Evolutionary conservation across 1,140 invertebrate genomes (phyloP), one percentile per base, ranked within the genome.

Genomic region (Kradibia gibbosae): DNA sequence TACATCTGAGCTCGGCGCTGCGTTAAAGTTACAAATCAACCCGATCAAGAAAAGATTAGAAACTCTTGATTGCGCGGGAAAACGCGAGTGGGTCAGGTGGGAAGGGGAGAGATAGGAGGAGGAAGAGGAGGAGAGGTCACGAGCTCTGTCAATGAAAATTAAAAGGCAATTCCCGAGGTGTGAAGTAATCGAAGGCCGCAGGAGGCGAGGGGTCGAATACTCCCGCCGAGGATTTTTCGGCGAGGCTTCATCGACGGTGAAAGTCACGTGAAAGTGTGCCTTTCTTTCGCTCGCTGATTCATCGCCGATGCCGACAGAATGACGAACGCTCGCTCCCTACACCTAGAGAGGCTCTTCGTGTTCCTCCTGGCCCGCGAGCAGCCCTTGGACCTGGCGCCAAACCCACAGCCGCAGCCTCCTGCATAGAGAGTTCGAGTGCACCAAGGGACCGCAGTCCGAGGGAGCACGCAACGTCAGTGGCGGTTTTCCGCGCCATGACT

Each of bases 281-380:
- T 91, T 90, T 90, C 90, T 90, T 91, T 88, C 87, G 87, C 88
- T 91, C 88, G 88, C 86, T 90, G 89, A 90, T 90, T 90, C 90
- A 89, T 82, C 83, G 85, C 50, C 79, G 83, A 87, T 86, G 15
- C n/a, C 28, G 25, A 15, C 7, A 48, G 17, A 5, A n/a, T 10
- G 70, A 36, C n/a, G 20, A 28, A 15, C 48, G 28, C 45, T 39
- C 31, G 71, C 25, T 60, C 31, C 7, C 10, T 2, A 5, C 2
- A 8, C 25, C 8, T 10, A 31, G 5, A n/a, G n/a, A 22, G 15
- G 62, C 34, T 67, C 34, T n/a, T 34, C 7, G 53, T 55, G 31
- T 74, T 22, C 25, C 34, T 48, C 48, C 28, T 34, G n/a, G 34
- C 70, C 20, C 48, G 28, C n/a, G n/a, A 13, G 1, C 28, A n/a